Evolutionary conservation across 2,888 invertebrate genomes (phyloP).

Genomic region (Amblyteles armatorius): DNA sequence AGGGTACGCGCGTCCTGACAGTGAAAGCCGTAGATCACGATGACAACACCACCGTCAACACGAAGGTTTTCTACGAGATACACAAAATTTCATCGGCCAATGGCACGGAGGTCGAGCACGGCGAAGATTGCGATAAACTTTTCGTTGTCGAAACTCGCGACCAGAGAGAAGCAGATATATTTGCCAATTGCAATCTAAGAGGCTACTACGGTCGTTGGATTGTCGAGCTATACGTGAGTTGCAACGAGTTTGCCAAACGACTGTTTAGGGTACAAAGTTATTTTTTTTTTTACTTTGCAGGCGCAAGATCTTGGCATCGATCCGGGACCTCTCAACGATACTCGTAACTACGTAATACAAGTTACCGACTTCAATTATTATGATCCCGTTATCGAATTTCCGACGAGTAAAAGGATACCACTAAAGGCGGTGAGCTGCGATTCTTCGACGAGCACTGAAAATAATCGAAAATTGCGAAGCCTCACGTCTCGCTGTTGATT

Average conservation of each 20-base stretch:
- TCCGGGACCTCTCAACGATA: conserved; percentile 81
- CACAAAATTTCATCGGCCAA: conserved; percentile 77
- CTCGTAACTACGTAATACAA: conserved; percentile 83
- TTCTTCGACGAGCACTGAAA: not conserved
- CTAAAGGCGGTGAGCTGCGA: conserved; percentile 63
- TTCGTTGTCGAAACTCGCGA: conserved; percentile 76
- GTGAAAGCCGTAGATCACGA: conserved; percentile 86
- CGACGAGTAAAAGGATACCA: conserved; percentile 75
- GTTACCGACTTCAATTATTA: conserved; percentile 87
- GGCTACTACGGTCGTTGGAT: conserved; percentile 87
- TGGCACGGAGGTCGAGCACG: conserved; percentile 45
- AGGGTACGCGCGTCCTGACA: conserved; percentile 79
- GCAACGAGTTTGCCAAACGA: not conserved
- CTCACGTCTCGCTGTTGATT: not conserved
- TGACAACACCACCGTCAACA: conserved; percentile 86
- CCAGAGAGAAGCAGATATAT: conserved; percentile 84
- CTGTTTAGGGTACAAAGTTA: not conserved
- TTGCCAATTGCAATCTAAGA: conserved; percentile 84
- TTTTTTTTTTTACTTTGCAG: conserved; percentile 78
- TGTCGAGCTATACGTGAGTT: conserved; percentile 85
- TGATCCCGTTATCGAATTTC: conserved; percentile 86
- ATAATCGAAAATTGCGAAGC: not conserved
- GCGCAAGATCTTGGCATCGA: conserved; percentile 87
- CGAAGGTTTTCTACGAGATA: conserved; percentile 86
- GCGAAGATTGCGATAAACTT: conserved; percentile 60